These are phyloP conservation scores for Malurus cyaneus DNA, from an alignment of 2,113 vertebrate species.

Conservation along the genomic window DNA sequence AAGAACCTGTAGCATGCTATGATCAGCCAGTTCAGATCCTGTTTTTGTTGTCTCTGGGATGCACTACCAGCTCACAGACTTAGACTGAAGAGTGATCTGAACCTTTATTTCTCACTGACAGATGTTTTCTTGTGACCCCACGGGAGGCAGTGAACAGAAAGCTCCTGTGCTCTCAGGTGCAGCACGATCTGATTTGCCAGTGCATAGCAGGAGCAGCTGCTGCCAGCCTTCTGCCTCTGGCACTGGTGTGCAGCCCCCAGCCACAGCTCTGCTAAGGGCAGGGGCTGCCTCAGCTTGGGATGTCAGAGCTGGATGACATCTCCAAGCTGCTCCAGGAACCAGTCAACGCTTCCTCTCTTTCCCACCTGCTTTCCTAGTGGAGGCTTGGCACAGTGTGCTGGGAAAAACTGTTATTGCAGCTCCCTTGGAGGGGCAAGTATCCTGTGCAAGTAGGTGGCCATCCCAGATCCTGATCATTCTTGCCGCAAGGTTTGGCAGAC, in stretches of 20 bases:
- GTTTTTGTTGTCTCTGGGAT: background rate
- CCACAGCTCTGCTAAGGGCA: background rate
- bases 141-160: background rate
- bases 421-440: background rate
- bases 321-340: background rate
- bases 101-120: background rate
- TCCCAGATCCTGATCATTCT: background rate
- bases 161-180: accelerated
- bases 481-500: background rate
- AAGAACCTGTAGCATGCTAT: background rate
- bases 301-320: background rate
- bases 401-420: background rate
- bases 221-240: background rate
- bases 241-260: background rate
- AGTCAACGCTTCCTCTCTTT: background rate
- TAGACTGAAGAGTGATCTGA: background rate
- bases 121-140: background rate
- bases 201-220: background rate
- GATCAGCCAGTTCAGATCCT: background rate
- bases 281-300: background rate
- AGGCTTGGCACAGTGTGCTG: background rate
- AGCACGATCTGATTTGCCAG: accelerated
- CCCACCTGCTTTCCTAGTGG: background rate
- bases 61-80: background rate
- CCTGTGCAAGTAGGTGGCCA: background rate